These are phyloP conservation scores for Carassius gibelio DNA, from an alignment of 2,113 vertebrate species.

Conservation along the genomic window DNA sequence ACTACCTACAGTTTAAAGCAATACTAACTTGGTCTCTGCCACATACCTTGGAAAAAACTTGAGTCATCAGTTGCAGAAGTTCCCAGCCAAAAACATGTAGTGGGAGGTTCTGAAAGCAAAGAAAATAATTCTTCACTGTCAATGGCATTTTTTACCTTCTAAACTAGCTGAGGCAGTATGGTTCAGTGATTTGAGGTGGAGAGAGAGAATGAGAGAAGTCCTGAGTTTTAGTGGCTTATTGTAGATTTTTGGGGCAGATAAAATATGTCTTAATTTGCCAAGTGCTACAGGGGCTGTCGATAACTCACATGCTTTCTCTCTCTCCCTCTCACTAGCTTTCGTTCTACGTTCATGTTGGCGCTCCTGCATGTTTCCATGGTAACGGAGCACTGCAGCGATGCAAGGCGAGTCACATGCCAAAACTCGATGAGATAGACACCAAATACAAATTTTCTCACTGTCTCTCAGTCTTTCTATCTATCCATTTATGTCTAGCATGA, in stretches of 20 bases:
- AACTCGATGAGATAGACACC: conserved; percentile 29
- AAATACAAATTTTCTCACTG: conserved; percentile 13
- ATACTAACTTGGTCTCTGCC: not conserved
- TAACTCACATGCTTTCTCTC: conserved; percentile 47
- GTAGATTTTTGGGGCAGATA: conserved; percentile 59
- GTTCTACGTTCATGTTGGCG: not conserved
- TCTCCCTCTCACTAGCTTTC: not conserved
- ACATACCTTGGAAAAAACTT: not conserved
- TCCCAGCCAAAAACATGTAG: not conserved
- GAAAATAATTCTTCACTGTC: not conserved
- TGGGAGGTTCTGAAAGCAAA: not conserved
- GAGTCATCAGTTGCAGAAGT: not conserved
- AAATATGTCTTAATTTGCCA: conserved; percentile 71
- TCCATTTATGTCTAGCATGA: not conserved
- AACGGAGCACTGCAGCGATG: conserved; percentile 67
- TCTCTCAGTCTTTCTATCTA: not conserved
- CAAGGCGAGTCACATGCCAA: conserved; percentile 50
- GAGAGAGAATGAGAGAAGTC: not conserved
- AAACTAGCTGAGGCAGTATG: not conserved
- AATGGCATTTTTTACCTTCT: not conserved
- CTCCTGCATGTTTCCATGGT: conserved; percentile 69
- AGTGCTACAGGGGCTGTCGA: conserved; percentile 57
- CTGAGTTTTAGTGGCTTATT: conserved; percentile 61
- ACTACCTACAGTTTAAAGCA: not conserved
- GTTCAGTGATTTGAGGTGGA: not conserved